Percentiles rank a stretch among this genome's conserved stretches.
Evolutionary conservation across 2,113 vertebrate genomes (phyloP).

Genomic region (Tenebrosternarchus preto): DNA sequence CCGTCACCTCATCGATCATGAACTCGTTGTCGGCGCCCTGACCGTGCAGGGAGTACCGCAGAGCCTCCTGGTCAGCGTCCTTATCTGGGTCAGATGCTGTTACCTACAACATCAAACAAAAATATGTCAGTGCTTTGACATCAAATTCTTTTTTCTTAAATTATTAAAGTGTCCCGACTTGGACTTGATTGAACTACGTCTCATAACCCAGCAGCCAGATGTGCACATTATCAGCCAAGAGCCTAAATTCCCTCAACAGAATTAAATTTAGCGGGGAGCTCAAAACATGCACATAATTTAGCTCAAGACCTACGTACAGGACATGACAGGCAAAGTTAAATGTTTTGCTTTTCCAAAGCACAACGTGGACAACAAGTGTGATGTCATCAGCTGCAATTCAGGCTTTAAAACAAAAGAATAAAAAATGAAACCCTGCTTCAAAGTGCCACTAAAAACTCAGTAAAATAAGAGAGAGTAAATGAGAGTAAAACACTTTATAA

Average conservation of each 20-base stretch:
- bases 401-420: not conserved
- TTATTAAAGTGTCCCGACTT: slow-evolving; percentile 58
- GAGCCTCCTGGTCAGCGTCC: slow-evolving; percentile 76
- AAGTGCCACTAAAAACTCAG: not conserved
- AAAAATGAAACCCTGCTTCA: not conserved
- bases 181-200: slow-evolving; percentile 45
- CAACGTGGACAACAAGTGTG: slow-evolving; percentile 14
- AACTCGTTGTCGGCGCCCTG: slow-evolving; percentile 85
- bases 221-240: not conserved
- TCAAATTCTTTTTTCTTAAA: slow-evolving; percentile 47
- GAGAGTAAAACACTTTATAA: not conserved
- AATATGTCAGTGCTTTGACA: slow-evolving; percentile 33
- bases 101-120: slow-evolving; percentile 75
- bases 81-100: slow-evolving; percentile 86
- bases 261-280: not conserved
- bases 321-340: not conserved
- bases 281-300: not conserved
- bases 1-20: slow-evolving; percentile 84
- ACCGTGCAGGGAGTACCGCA: slow-evolving; percentile 86
- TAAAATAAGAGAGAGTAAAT: not conserved
- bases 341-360: not conserved
- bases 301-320: not conserved
- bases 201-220: slow-evolving; percentile 24
- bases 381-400: slow-evolving; percentile 20
- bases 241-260: slow-evolving; percentile 17